Evolutionary conservation across 2,113 vertebrate genomes (phyloP).

Genomic region (Isichthys henryi): DNA sequence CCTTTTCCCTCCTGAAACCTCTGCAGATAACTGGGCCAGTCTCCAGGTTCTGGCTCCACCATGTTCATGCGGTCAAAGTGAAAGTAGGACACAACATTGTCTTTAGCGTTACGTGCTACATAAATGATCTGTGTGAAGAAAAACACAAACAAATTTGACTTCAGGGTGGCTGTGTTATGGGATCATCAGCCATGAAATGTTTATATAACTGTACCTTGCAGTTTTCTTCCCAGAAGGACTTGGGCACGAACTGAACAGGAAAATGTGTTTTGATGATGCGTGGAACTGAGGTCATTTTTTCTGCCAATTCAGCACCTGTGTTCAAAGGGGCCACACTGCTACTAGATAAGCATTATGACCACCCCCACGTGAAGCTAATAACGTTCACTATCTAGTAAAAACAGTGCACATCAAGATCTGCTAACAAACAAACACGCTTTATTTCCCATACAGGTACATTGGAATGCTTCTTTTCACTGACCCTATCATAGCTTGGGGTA

Average conservation of each 20-base stretch:
- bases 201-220: constrained; percentile 59
- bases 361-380: too few species aligned
- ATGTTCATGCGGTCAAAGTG: constrained; percentile 74
- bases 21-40: constrained; percentile 63
- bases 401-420: too few species aligned
- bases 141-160: background rate
- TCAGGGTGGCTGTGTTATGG: background rate
- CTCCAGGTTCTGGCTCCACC: constrained; percentile 59
- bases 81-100: constrained; percentile 71
- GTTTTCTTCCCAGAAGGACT: constrained; percentile 69
- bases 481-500: too few species aligned
- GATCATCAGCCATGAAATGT: background rate
- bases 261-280: constrained; percentile 73
- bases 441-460: too few species aligned
- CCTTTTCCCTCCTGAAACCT: constrained; percentile 63
- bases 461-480: too few species aligned
- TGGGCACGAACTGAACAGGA: constrained; percentile 59
- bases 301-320: constrained; percentile 44
- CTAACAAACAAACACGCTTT: too few species aligned
- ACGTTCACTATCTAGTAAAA: too few species aligned
- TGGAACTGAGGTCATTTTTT: constrained; percentile 48
- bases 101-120: constrained; percentile 76
- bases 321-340: background rate
- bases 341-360: too few species aligned
- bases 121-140: constrained; percentile 61